Evolutionary conservation across 1,140 invertebrate genomes (phyloP).

Genomic region (Batillaria attramentaria): DNA sequence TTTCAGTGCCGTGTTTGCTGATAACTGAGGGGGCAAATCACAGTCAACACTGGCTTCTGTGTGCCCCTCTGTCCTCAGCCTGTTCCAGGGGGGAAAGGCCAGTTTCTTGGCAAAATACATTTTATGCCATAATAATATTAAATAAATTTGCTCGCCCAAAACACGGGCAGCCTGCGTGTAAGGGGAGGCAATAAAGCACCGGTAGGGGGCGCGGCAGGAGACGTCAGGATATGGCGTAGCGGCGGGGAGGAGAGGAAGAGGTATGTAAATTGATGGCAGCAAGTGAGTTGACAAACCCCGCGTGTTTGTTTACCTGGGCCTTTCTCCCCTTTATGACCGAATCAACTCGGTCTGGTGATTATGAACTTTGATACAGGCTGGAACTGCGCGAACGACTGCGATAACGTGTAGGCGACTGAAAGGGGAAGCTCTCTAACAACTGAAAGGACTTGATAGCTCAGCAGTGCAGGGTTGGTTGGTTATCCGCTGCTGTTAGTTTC

Average conservation of each 20-base stretch:
- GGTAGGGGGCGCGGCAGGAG: conserved; percentile 18
- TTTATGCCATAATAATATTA: conserved; percentile 34
- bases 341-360: too few species aligned
- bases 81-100: conserved; percentile 31
- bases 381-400: too few species aligned
- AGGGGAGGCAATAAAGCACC: conserved; percentile 17
- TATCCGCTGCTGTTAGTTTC: too few species aligned
- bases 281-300: too few species aligned
- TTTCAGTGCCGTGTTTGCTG: conserved; percentile 29
- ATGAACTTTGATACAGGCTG: too few species aligned
- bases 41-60: conserved; percentile 24
- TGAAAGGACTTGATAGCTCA: too few species aligned
- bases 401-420: too few species aligned
- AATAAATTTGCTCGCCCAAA: conserved; percentile 32
- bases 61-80: not conserved
- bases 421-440: too few species aligned
- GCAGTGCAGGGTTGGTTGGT: too few species aligned
- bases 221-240: too few species aligned
- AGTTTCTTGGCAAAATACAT: conserved; percentile 33
- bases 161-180: not conserved
- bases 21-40: conserved; percentile 29
- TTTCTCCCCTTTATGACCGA: too few species aligned
- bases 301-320: conserved; percentile 10
- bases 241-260: not conserved
- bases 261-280: conserved; percentile 18